Percentiles rank a stretch among this genome's conserved stretches.
Evolutionary conservation across 2,113 vertebrate species (phyloP).

Genomic region (Thunnus maccoyii): DNA sequence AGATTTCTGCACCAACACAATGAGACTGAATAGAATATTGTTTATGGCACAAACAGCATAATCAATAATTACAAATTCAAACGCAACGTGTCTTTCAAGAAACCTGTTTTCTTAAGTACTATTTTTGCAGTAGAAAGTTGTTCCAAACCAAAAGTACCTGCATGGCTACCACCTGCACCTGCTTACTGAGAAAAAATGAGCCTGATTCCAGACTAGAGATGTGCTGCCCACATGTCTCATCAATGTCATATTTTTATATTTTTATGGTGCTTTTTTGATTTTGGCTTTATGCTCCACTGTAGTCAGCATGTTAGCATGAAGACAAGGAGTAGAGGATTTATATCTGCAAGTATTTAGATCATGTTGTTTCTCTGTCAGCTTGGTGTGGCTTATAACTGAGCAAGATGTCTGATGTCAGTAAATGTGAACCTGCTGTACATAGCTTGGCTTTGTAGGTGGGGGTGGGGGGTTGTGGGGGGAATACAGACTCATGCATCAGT

Average conservation of each 20-base stretch:
- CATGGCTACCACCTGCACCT: too few species aligned
- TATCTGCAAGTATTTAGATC: conserved; percentile 22
- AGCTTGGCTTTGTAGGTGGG: conserved; percentile 37
- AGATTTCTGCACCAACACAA: too few species aligned
- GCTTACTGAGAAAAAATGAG: too few species aligned
- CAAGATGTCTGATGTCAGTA: conserved; percentile 45
- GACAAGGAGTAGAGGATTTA: neutral
- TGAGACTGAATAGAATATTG: too few species aligned
- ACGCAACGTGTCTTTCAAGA: too few species aligned
- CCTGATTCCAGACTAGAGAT: too few species aligned
- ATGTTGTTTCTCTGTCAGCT: neutral
- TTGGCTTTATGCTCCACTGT: conserved; percentile 27
- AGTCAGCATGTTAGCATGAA: conserved; percentile 34
- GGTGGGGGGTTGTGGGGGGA: neutral
- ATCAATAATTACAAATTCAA: too few species aligned
- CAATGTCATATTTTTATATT: neutral
- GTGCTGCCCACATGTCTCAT: neutral
- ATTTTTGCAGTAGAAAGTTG: too few species aligned
- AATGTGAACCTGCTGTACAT: conserved; percentile 78
- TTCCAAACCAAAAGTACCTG: too few species aligned
- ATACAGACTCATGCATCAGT: conserved; percentile 40
- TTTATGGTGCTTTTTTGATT: conserved; percentile 40
- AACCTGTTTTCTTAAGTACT: too few species aligned
- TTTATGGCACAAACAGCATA: too few species aligned
- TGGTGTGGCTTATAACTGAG: conserved; percentile 7